Evolutionary conservation across 2,113 vertebrate genomes (phyloP), one percentile per base, ranked within the genome.

Genomic region (Oreochromis spilurus): DNA sequence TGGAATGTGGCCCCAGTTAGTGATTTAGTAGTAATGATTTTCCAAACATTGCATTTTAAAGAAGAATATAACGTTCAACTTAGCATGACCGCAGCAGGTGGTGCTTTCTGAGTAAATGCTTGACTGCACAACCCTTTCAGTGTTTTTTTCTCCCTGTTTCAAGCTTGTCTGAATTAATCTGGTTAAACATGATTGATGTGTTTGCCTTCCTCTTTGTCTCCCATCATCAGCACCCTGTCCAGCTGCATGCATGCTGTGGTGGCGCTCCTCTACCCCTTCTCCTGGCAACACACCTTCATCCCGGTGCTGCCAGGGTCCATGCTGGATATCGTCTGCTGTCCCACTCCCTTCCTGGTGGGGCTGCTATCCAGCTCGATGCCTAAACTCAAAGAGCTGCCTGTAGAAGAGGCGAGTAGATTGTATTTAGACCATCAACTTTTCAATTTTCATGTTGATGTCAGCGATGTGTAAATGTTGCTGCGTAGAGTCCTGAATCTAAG

Each of bases 241-340:
- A 98, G 97, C 96, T 99, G 98, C 90, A 98, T 98, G n/a, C 98
- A 98, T 0, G 98, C 99, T 0, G 97, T 99, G 91, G 99, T 99
- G 90, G 99, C 98, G 60, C 95, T 99, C 95, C 98, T 99, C 57
- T 99, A 99, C 95, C 99, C 99, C 4, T 99, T 99, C 96, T 99
- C 99, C 93, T 99, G 99, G 99, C 99, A 99, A 92, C 98, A 99
- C 93, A 99, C 99, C 92, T 99, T 99, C 97, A 99, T 99, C 92
- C 99, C 99, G 1, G 99, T 99, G 21, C 97, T 99, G 45, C 99
- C 99, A 1, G 97, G 97, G 9, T 98, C 98, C 93, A 99, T 99
- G 98, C 97, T 99, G 87, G 99, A 99, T 94, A 99, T 99, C 0
- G 98, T 99, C 89, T 99, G 99, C 96, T 99, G 98, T 91, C 99